A percentile compares a stretch with the other conserved stretches of the same genome.
These are phyloP conservation scores for Ciconia nigra DNA, from an alignment of 2,797 vertebrate genomes.

Conservation along the genomic window DNA sequence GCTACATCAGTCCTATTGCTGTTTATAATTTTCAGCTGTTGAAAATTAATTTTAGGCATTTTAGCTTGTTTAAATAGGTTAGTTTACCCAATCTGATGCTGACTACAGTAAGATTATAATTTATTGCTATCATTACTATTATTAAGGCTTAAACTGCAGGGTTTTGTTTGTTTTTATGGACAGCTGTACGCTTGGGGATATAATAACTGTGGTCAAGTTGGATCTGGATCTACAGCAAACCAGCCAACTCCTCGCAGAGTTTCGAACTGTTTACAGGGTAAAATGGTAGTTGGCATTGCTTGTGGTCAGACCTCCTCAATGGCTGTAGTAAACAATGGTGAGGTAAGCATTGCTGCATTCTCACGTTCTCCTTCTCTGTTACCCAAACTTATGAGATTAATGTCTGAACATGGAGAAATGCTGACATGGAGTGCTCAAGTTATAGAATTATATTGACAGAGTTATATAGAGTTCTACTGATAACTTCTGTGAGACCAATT, in stretches of 20 bases:
- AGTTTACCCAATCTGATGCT: background rate
- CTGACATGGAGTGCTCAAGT: background rate
- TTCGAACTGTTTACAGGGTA: constrained; percentile 87
- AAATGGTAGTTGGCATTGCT: constrained; percentile 84
- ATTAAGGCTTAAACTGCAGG: background rate
- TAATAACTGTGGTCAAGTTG: constrained; percentile 97
- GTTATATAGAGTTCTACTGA: background rate
- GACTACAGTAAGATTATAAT: background rate
- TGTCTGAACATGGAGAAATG: background rate
- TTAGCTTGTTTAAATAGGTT: background rate
- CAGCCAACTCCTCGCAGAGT: constrained; percentile 91
- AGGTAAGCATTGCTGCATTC: constrained; percentile 76
- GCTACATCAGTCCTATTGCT: background rate
- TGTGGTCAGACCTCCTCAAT: constrained; percentile 95
- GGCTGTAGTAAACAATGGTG: constrained; percentile 91
- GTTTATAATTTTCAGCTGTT: background rate
- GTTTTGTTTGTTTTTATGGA: background rate
- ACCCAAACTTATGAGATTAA: accelerated
- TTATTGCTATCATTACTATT: background rate
- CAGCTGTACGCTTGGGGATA: constrained; percentile 97
- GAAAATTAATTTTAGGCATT: background rate
- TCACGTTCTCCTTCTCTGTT: background rate
- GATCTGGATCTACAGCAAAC: constrained; percentile 94
- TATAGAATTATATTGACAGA: background rate
- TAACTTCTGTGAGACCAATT: background rate